phyloP scores from a whole-genome alignment of 2,113 vertebrate genomes.

The Pterophyllum scalare region DNA sequence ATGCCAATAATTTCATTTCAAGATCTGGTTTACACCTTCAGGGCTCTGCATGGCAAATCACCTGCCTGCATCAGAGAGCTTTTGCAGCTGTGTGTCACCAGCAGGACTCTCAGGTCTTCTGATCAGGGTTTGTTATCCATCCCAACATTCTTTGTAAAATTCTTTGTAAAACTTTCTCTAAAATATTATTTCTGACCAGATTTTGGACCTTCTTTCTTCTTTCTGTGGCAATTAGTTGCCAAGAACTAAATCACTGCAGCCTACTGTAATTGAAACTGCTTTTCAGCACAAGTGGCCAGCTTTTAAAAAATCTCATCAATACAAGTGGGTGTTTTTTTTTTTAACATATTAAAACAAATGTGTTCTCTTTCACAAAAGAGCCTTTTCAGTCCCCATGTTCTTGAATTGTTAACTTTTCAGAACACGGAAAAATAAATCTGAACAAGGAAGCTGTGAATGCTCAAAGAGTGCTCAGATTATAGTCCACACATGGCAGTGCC shows the following conservation, averaged over 20 bases:
- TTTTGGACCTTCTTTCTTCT: background rate
- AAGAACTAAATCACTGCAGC: background rate
- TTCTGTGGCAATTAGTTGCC: background rate
- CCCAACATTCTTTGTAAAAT: background rate
- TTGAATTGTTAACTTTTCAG: background rate
- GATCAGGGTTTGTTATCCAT: background rate
- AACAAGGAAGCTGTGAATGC: background rate
- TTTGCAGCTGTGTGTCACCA: too few species aligned
- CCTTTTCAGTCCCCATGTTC: background rate
- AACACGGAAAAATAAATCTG: background rate
- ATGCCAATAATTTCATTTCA: background rate
- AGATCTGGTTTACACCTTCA: background rate
- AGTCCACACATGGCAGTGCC: conserved; percentile 22
- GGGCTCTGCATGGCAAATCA: background rate
- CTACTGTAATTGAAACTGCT: background rate
- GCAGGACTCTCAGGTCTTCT: background rate
- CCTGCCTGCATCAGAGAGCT: background rate
- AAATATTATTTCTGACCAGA: background rate
- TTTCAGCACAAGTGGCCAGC: background rate
- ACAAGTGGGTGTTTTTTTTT: background rate
- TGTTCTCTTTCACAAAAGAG: background rate
- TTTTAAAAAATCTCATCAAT: background rate
- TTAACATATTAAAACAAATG: conserved; percentile 2
- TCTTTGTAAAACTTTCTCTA: background rate
- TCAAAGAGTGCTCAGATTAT: background rate